A percentile compares a stretch with the other conserved stretches of the same genome.
These are phyloP conservation scores for Pseudorhombus dupliciocellatus DNA, from an alignment of 2,113 vertebrate genomes.

Conservation along the genomic window DNA sequence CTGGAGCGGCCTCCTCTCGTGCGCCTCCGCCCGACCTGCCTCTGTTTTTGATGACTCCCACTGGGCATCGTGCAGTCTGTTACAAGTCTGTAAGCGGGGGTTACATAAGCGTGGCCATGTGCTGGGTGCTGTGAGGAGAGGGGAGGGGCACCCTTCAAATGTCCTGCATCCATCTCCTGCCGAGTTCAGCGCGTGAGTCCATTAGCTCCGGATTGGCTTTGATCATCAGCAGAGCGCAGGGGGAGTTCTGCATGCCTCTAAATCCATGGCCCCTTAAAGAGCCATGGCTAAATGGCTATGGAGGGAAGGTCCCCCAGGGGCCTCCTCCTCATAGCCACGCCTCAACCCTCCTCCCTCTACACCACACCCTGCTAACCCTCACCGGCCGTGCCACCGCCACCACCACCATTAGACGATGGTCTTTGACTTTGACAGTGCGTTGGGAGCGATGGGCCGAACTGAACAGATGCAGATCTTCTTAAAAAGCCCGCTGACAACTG, in stretches of 20 bases:
- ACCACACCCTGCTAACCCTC: conserved; percentile 14
- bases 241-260: conserved; percentile 52
- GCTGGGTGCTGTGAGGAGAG: conserved; percentile 43
- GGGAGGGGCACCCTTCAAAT: conserved; percentile 65
- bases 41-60: conserved; percentile 44
- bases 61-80: conserved; percentile 49
- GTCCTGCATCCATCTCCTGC: conserved; percentile 55
- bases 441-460: conserved; percentile 9
- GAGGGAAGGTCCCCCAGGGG: conserved; percentile 34
- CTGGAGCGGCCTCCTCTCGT: conserved; percentile 12
- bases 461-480: not conserved
- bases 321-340: conserved; percentile 26
- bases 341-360: conserved; percentile 22
- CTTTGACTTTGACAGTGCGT: conserved; percentile 25
- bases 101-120: conserved; percentile 69
- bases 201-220: conserved; percentile 72
- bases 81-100: conserved; percentile 57
- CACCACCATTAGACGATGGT: conserved; percentile 51
- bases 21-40: conserved; percentile 17
- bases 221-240: conserved; percentile 59
- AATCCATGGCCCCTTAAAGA: conserved; percentile 51
- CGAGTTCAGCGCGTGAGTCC: conserved; percentile 46
- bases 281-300: conserved; percentile 52
- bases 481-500: too few species aligned
- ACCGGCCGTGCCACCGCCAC: conserved; percentile 22